Evolutionary conservation across 2,113 vertebrate species (phyloP), one percentile per base, ranked within the genome.

Genomic region (Panthera tigris): DNA sequence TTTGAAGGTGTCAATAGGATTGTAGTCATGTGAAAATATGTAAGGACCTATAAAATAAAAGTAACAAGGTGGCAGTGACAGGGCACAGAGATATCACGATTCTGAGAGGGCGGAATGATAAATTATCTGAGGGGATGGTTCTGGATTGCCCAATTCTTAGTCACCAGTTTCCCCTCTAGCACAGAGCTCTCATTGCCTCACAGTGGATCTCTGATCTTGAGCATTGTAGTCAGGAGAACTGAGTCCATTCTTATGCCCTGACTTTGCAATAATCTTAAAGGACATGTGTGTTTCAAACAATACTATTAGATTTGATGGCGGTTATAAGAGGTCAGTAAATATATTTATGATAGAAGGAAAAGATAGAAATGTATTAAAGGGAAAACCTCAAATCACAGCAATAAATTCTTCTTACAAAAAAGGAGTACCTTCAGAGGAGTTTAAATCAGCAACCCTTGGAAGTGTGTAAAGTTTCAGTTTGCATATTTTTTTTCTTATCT

Each of bases 11-110:
- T 55, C 25, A 7, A 29, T 93, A 92, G 55, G 50, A 80, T 76
- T 97, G 89, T 97, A 96, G 97, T 94, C 89, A 87, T 95, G 97
- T 97, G 91, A 93, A 93, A 96, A 97, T 98, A 68, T 96, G 68
- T 89, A 98, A 97, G 36, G 88, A 68, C 45, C 92, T 92, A 97
- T 91, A 92, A 97, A 98, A 97, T 96, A 97, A 96, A 97, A 98
- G 50, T 80, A 96, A 52, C 27, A 94, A 85, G 41, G n/a, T 78
- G 27, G 16, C n/a, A 36, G 48, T 98, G 97, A 96, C 52, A 95
- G 52, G 80, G 19, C 63, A 76, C 93, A 96, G 65, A 92, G 80
- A 69, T 57, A 89, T 93, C 95, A 95, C 69, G 85, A 74, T 97
- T 85, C 79, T 36, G 21, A 91, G 92, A 94, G 31, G 12, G 16